A percentile compares a stretch with the other conserved stretches of the same genome.
Conservation (phyloP, 2,113 vertebrate species). For the Dromiciops gliroides region DNA sequence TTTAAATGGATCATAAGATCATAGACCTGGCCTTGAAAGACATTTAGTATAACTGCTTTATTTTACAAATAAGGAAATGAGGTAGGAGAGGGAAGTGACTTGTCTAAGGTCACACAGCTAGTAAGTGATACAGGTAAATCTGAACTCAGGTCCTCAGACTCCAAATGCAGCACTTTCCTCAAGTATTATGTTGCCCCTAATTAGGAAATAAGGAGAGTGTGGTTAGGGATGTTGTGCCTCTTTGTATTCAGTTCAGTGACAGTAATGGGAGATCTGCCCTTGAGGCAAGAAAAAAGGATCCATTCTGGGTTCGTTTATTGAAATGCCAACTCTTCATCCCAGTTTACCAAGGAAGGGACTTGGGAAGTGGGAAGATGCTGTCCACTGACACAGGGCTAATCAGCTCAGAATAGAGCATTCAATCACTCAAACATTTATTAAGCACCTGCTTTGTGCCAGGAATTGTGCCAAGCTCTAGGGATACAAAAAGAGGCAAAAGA, state of each 20-base stretch:
- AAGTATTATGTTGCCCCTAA: neutral
- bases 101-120: neutral
- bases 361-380: neutral
- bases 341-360: too few relatives aligned
- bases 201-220: neutral
- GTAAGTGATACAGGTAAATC: neutral
- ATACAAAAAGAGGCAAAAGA: neutral
- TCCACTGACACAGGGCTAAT: neutral
- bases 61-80: neutral
- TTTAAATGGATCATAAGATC: neutral
- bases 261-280: neutral
- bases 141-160: neutral
- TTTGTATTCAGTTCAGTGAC: neutral
- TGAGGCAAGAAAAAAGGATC: neutral
- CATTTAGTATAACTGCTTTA: neutral
- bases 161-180: neutral
- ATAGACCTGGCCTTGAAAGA: neutral
- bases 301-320: neutral
- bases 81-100: neutral
- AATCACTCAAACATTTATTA: neutral
- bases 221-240: neutral
- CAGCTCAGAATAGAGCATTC: neutral
- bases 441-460: neutral
- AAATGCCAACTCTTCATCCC: neutral
- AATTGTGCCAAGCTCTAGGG: neutral